Evolutionary conservation across 2,797 vertebrate species (phyloP).

Genomic region (Dendrocincla fuliginosa): DNA sequence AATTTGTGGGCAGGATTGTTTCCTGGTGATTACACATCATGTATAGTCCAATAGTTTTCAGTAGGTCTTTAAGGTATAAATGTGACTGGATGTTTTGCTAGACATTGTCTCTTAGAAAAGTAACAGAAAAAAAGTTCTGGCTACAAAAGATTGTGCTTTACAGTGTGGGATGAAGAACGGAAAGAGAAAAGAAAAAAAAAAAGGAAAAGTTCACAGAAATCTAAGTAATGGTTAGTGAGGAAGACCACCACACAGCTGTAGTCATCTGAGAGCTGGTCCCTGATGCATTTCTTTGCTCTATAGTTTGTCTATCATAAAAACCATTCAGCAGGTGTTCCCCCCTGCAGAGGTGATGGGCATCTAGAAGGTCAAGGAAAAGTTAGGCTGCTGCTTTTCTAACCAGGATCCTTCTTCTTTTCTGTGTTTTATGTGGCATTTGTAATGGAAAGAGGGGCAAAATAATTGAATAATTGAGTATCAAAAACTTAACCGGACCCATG

Average conservation of each 20-base stretch:
- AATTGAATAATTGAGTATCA: background rate
- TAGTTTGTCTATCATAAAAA: background rate
- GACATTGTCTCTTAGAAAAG: background rate
- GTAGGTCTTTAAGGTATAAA: background rate
- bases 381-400: background rate
- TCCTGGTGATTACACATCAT: background rate
- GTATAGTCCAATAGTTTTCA: background rate
- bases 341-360: background rate
- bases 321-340: background rate
- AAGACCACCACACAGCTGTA: background rate
- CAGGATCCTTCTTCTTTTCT: background rate
- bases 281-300: background rate
- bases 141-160: background rate
- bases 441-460: background rate
- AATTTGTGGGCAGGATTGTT: background rate
- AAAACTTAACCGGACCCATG: background rate
- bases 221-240: background rate
- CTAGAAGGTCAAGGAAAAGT: background rate
- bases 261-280: background rate
- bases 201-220: background rate
- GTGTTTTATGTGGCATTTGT: background rate
- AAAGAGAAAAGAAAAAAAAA: background rate
- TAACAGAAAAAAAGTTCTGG: background rate
- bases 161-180: background rate
- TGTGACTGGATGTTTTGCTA: background rate